Conservation (phyloP, 2,797 vertebrate species). For the Aselliscus stoliczkanus region DNA sequence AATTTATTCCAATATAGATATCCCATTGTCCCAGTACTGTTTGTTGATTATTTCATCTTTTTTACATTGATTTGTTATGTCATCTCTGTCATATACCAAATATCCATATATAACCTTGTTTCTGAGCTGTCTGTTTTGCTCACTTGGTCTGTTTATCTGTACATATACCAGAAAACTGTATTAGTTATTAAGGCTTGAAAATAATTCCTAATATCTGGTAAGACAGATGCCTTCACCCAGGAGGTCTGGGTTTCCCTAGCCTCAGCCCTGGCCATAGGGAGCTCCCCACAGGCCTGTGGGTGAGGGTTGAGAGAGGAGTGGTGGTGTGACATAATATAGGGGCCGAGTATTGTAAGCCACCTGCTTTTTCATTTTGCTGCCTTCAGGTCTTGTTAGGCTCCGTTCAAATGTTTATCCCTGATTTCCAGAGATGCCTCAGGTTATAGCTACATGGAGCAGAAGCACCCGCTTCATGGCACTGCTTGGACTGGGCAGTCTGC, state of each 20-base stretch:
- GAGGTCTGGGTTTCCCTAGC: neutral
- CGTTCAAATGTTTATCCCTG: neutral
- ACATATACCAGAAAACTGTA: neutral
- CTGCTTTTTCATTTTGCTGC: neutral
- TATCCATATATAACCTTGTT: neutral
- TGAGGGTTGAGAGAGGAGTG: neutral
- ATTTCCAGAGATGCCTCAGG: neutral
- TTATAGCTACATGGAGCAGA: neutral
- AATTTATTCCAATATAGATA: neutral
- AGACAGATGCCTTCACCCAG: neutral
- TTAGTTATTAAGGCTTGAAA: neutral
- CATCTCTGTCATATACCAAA: neutral
- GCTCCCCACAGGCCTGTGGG: neutral
- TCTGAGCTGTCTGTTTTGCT: neutral
- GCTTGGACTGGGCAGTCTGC: neutral
- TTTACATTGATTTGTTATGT: neutral
- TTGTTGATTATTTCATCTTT: neutral
- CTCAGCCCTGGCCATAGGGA: neutral
- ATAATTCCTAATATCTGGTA: neutral
- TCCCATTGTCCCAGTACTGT: neutral
- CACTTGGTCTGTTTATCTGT: neutral
- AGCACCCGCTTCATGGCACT: neutral
- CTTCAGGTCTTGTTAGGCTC: neutral
- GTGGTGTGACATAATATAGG: neutral
- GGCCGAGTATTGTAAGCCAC: neutral